Evolutionary conservation across 2,888 invertebrate genomes (phyloP).

Genomic region (Brenthis daphne): DNA sequence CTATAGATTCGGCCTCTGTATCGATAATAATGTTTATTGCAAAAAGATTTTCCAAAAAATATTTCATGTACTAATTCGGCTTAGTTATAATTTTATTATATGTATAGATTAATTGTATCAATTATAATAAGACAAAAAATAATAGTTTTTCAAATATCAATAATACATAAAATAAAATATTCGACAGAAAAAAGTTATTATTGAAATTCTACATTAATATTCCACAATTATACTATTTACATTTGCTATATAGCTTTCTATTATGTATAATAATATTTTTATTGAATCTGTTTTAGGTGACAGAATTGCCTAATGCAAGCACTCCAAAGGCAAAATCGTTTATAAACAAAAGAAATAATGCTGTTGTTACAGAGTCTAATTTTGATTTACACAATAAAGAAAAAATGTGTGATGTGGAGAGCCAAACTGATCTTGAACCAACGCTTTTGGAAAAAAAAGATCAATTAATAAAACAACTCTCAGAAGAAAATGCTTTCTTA

Average conservation of each 20-base stretch:
- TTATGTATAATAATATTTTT: not conserved
- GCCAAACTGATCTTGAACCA: not conserved
- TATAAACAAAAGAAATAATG: not conserved
- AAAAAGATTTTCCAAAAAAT: too few relatives aligned
- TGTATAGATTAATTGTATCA: too few relatives aligned
- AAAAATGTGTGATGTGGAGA: not conserved
- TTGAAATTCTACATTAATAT: not conserved
- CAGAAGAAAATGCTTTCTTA: not conserved
- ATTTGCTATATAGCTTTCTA: not conserved
- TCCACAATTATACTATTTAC: not conserved
- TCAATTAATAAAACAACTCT: not conserved
- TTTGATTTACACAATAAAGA: not conserved
- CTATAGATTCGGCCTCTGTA: too few relatives aligned
- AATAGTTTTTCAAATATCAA: too few relatives aligned
- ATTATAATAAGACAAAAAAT: too few relatives aligned
- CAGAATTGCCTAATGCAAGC: conserved; percentile 1
- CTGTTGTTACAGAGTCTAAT: not conserved
- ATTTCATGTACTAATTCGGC: too few relatives aligned
- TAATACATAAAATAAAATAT: too few relatives aligned
- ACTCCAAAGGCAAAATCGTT: conserved; percentile 1
- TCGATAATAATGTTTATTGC: too few relatives aligned
- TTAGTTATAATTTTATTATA: too few relatives aligned
- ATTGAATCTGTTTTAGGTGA: not conserved
- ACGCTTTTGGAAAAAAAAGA: not conserved
- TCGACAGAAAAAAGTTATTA: too few relatives aligned